Percentiles rank a stretch among this genome's conserved stretches.
Evolutionary conservation across 2,888 invertebrate species (phyloP).

Genomic region (Tetanocera ferruginea): DNA sequence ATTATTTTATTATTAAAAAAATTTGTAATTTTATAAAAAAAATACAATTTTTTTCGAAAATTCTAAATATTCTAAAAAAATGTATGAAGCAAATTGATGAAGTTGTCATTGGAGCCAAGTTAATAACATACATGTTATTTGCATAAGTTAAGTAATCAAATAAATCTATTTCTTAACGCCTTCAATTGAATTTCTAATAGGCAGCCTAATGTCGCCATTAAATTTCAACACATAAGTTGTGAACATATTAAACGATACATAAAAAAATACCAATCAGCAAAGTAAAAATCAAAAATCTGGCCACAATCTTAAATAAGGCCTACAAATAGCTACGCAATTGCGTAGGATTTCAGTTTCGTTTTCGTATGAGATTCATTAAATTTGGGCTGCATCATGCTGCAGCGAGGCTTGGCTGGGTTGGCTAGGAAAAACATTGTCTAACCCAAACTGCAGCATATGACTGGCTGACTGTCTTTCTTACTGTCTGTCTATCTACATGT

Average conservation of each 20-base stretch:
- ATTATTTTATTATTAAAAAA: no score
- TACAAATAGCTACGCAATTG: slow-evolving; percentile 2
- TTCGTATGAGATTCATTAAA: neutral
- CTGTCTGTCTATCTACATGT: neutral
- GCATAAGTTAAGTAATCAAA: no score
- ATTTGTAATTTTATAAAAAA: no score
- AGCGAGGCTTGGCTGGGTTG: neutral
- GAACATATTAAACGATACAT: no score
- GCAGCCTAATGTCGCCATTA: neutral
- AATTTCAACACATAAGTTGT: neutral
- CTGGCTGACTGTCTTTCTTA: no score
- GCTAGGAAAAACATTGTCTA: no score
- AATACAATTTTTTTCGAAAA: no score
- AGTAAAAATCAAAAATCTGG: neutral
- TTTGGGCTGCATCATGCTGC: neutral
- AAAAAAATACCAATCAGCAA: neutral
- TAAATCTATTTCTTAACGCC: no score
- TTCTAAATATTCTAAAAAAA: no score
- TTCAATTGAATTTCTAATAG: neutral
- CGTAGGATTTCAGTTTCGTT: slow-evolving; percentile 7
- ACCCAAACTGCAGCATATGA: neutral
- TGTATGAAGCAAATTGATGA: no score
- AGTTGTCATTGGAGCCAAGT: no score
- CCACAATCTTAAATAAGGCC: neutral
- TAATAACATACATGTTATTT: no score